Conservation (phyloP, 2,113 vertebrate species). For the Nothoprocta pentlandii region DNA sequence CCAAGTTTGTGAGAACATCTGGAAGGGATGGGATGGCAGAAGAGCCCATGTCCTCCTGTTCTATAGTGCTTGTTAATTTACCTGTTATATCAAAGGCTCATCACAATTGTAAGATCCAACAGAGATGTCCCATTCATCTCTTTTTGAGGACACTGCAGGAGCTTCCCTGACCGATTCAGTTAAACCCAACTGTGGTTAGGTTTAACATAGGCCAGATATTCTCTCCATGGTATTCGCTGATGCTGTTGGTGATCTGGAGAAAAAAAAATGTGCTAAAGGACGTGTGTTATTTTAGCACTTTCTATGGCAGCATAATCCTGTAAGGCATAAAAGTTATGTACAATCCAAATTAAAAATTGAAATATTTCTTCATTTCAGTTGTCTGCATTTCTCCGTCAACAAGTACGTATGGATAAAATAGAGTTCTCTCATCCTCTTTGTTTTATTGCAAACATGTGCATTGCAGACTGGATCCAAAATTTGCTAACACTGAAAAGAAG, state of each 20-base stretch:
- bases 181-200: fast-evolving
- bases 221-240: background rate
- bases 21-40: background rate
- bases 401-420: background rate
- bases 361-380: background rate
- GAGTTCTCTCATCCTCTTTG: background rate
- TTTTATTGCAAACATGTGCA: background rate
- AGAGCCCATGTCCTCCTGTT: background rate
- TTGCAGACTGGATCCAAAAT: background rate
- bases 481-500: background rate
- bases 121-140: background rate
- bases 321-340: background rate
- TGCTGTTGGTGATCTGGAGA: background rate
- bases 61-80: background rate
- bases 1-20: background rate
- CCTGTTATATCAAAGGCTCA: background rate
- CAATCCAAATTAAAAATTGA: background rate
- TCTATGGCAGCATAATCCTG: background rate
- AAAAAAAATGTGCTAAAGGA: background rate
- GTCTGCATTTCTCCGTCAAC: background rate
- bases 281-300: background rate
- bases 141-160: background rate
- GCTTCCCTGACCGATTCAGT: background rate
- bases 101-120: background rate
- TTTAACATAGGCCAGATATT: background rate